Percentiles rank a stretch among this genome's conserved stretches.
Evolutionary conservation across 2,797 vertebrate species (phyloP).

Genomic region (Gallinago solitaria): DNA sequence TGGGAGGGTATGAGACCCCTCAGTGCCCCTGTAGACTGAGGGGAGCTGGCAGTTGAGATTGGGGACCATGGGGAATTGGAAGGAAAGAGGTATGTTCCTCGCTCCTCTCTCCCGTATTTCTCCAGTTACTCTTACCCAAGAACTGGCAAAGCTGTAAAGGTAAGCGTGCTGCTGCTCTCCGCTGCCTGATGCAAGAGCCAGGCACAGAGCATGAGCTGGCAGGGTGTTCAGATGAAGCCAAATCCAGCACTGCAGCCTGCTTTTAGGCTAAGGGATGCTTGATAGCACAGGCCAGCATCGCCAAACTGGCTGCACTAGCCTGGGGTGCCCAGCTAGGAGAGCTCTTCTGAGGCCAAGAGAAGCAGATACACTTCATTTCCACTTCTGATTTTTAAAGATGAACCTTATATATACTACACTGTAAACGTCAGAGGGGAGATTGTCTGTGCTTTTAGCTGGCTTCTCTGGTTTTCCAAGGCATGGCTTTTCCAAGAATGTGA

Average conservation of each 20-base stretch:
- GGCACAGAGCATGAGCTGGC: neutral
- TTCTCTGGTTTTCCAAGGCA: neutral
- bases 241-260: neutral
- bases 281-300: neutral
- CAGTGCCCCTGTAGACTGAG: neutral
- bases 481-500: neutral
- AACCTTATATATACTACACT: neutral
- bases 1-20: neutral
- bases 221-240: neutral
- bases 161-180: neutral
- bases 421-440: neutral
- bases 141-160: neutral
- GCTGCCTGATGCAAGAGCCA: neutral
- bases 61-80: neutral
- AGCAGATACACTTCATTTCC: neutral
- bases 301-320: neutral
- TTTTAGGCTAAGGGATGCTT: neutral
- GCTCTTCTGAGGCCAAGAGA: neutral
- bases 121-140: neutral
- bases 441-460: neutral
- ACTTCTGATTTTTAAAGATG: neutral
- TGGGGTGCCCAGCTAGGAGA: neutral
- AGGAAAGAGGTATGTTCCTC: neutral
- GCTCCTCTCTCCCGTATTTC: neutral
- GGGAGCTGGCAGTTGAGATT: neutral